Evolutionary conservation across 64 coral and sea anemone species (phyloP).

Genomic region (Astreopora myriophthalma): DNA sequence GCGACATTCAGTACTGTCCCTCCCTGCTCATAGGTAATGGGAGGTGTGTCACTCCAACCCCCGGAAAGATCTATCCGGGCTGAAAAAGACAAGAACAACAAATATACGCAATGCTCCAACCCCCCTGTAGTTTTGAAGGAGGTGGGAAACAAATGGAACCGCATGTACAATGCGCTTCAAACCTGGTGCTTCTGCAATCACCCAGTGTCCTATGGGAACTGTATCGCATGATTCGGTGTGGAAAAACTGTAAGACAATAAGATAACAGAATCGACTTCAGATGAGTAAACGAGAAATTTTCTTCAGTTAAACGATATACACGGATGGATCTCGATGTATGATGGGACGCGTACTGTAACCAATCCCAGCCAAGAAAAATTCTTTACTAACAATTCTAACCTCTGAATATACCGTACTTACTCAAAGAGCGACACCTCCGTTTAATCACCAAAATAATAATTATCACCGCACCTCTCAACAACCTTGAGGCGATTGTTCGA

Average conservation of each 20-base stretch:
- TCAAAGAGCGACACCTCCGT: too few relatives aligned
- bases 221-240: conserved; percentile 20
- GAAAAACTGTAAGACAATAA: conserved; percentile 72
- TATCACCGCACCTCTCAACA: too few relatives aligned
- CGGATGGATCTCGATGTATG: too few relatives aligned
- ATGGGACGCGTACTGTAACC: too few relatives aligned
- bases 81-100: conserved; percentile 26
- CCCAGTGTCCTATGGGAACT: conserved; percentile 76
- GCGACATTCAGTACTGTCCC: conserved; percentile 90
- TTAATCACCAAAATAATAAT: too few relatives aligned
- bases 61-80: conserved; percentile 87
- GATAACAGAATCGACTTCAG: not conserved
- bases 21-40: conserved; percentile 94
- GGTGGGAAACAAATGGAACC: not conserved
- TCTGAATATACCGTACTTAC: too few relatives aligned
- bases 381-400: too few relatives aligned
- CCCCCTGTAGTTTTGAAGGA: too few relatives aligned
- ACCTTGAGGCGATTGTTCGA: too few relatives aligned
- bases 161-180: not conserved
- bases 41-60: conserved; percentile 97
- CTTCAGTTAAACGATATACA: too few relatives aligned
- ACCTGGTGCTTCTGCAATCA: conserved; percentile 92
- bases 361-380: too few relatives aligned
- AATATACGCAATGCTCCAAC: too few relatives aligned
- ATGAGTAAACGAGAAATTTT: not conserved